Conservation (phyloP, 2,888 invertebrate genomes). For the Melitaea athalia region DNA sequence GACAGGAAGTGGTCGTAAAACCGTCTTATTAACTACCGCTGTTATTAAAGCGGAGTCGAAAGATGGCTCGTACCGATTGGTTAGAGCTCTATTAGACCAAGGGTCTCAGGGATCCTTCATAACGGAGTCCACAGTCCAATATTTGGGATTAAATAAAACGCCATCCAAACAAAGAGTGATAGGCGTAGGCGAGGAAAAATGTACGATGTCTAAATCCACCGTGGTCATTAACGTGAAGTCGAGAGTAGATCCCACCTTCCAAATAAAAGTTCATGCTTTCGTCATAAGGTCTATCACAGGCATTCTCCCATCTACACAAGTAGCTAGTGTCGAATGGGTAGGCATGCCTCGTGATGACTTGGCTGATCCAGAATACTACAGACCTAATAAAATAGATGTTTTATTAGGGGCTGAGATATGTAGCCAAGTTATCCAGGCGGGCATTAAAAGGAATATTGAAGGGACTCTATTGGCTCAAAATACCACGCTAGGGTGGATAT, state of each 20-base stretch:
- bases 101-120: constrained; percentile 30
- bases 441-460: not conserved
- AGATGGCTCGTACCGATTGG: constrained; percentile 6
- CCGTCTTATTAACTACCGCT: constrained; percentile 45
- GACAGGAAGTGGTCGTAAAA: constrained; percentile 9
- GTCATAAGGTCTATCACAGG: constrained; percentile 28
- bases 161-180: constrained; percentile 12
- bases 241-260: constrained; percentile 16
- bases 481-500: not conserved
- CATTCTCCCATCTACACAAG: constrained; percentile 12
- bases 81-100: constrained; percentile 29
- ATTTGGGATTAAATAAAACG: constrained; percentile 24
- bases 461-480: not conserved
- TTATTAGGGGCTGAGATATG: not conserved
- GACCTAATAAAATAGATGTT: constrained; percentile 5
- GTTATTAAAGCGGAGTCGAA: constrained; percentile 31
- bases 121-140: constrained; percentile 29
- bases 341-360: not conserved
- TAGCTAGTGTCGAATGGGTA: not conserved
- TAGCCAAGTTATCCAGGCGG: not conserved
- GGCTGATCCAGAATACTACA: constrained; percentile 3
- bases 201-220: constrained; percentile 26
- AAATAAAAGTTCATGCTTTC: constrained; percentile 18
- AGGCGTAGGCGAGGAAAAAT: constrained; percentile 26
- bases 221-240: constrained; percentile 34